Base-by-base conservation (phyloP, 2,113 vertebrate species). In the Haplochromis burtoni region DNA sequence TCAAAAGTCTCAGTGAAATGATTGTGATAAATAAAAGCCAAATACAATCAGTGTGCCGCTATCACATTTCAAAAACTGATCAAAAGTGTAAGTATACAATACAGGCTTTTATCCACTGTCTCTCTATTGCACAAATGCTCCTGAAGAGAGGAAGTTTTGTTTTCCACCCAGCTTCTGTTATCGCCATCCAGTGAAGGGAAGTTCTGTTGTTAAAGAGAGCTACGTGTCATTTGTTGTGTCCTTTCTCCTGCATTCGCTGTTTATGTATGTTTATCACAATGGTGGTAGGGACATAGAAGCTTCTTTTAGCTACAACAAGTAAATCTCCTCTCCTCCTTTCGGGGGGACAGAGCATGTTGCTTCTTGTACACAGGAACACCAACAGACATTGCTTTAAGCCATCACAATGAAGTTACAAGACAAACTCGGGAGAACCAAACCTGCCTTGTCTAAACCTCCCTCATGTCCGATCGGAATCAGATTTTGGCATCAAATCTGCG, bases 261-360 rank as follows among this genome's bases (percentile, higher is more conserved):
- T 92, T 94, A 93, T 45, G 86, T 88, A 49, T 31, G 53, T 92
- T 92, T 93, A 93, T 94, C 91, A 92, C 93, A 92, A 95, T 95
- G 86, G 88, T 85, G 90, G 90, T 81, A 84, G 82, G 88, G 87
- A 93, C 86, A 92, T 88, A 89, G 86, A 93, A 91, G 80, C 81
- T 53, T 19, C 35, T 73, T 87, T 91, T 29, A 63, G 24, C 79
- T 89, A 66, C 80, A 79, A 88, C 82, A 84, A 51, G 47, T 55
- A 88, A 88, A 88, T 92, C 87, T 89, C 80, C 61, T 89, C 31
- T 83, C 54, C 85, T 78, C 54, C 80, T 88, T 76, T 49, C 59
- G 79, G 86, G 57, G 73, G 81, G 73, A 87, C 47, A 1, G 71
- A 89, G 91, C 93, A 93, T 86, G 91, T 94, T 94, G 89, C 81